These are phyloP conservation scores for Lomographa bimaculata DNA, from an alignment of 2,888 invertebrate species.

Conservation along the genomic window DNA sequence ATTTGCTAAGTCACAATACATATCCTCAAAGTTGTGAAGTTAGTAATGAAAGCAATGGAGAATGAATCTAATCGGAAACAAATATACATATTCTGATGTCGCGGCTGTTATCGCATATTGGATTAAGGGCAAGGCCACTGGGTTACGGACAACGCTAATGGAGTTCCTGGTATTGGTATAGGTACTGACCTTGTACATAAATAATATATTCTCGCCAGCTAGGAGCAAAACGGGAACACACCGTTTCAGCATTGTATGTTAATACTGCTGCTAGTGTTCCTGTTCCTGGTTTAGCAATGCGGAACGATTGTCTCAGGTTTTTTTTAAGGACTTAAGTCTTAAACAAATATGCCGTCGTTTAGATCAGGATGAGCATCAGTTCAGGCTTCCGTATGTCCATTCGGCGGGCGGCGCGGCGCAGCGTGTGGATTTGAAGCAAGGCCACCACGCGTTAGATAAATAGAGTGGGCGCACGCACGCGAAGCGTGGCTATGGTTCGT, in stretches of 20 bases:
- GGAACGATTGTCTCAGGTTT: conserved; percentile 2
- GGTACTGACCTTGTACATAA: conserved; percentile 3
- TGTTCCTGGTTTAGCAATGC: conserved; percentile 8
- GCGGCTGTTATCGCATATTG: conserved; percentile 42
- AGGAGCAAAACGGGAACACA: conserved; percentile 28
- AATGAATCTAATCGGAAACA: conserved; percentile 12
- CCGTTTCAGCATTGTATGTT: conserved; percentile 38
- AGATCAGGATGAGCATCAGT: conserved; percentile 35
- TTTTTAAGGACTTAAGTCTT: too few relatives aligned
- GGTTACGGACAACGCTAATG: conserved; percentile 46
- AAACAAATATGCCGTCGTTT: conserved; percentile 13
- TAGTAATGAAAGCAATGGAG: background rate
- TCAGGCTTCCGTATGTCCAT: conserved; percentile 54
- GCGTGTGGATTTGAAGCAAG: conserved; percentile 56
- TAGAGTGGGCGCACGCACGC: conserved; percentile 44
- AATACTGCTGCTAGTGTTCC: conserved; percentile 24
- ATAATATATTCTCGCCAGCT: conserved; percentile 4
- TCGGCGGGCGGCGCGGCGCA: too few relatives aligned
- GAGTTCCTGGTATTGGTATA: conserved; percentile 12
- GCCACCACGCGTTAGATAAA: conserved; percentile 53
- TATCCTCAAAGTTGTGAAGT: too few relatives aligned
- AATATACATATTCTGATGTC: conserved; percentile 21
- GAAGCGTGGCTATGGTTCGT: conserved; percentile 41
- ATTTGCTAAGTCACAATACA: too few relatives aligned
- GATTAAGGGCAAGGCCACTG: conserved; percentile 63